Conservation (phyloP, 2,888 invertebrate species). For the Thalpophila matura region DNA sequence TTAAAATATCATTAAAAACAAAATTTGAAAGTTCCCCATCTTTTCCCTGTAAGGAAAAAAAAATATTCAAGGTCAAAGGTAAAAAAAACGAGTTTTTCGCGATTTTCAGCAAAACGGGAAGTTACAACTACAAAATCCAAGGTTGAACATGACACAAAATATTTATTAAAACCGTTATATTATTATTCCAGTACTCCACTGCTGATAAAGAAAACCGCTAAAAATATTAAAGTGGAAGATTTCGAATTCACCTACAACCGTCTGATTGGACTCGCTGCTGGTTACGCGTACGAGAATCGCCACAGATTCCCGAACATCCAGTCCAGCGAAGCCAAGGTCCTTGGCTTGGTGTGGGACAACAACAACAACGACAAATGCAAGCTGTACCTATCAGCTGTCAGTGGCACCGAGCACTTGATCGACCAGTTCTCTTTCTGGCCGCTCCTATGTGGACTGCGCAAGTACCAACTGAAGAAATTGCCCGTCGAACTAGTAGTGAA, state of each 20-base stretch:
- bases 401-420: constrained; percentile 75
- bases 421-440: constrained; percentile 75
- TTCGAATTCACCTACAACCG: constrained; percentile 77
- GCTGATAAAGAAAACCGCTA: constrained; percentile 71
- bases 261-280: constrained; percentile 72
- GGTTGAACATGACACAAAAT: too few relatives aligned
- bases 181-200: constrained; percentile 70
- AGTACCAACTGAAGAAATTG: constrained; percentile 73
- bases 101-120: too few relatives aligned
- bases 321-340: constrained; percentile 67
- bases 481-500: constrained; percentile 69
- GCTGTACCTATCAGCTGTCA: constrained; percentile 73
- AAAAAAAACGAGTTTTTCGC: too few relatives aligned
- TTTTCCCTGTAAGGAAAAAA: too few relatives aligned
- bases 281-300: constrained; percentile 74
- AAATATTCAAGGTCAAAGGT: too few relatives aligned
- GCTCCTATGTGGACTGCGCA: constrained; percentile 73
- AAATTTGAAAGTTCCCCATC: too few relatives aligned
- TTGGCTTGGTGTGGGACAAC: constrained; percentile 75
- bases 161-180: background rate
- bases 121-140: too few relatives aligned
- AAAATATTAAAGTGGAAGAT: constrained; percentile 66
- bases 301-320: constrained; percentile 65
- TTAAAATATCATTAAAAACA: too few relatives aligned
- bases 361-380: constrained; percentile 61